These are phyloP conservation scores for Danio tinwini DNA, from an alignment of 2,797 vertebrate genomes.

Conservation along the genomic window DNA sequence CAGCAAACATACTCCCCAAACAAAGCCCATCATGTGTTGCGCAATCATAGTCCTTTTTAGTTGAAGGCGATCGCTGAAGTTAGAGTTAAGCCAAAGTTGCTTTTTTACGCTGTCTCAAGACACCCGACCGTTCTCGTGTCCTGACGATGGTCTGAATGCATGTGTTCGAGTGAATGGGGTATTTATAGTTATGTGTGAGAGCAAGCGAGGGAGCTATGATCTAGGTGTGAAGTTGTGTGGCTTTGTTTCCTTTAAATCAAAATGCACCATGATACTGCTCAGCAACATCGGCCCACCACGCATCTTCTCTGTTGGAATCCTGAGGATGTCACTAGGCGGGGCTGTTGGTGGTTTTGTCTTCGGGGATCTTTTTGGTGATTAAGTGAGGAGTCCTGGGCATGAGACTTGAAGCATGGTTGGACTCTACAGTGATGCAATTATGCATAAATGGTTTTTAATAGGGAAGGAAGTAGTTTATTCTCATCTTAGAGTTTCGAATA, in stretches of 20 bases:
- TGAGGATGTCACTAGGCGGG: constrained; percentile 48
- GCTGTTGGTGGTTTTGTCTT: constrained; percentile 47
- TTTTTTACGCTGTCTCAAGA: background rate
- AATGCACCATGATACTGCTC: constrained; percentile 47
- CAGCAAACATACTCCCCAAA: constrained; percentile 47
- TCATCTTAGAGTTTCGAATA: background rate
- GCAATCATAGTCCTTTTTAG: constrained; percentile 29
- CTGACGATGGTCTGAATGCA: constrained; percentile 46
- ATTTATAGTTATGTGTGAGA: constrained; percentile 59
- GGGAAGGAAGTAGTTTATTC: background rate
- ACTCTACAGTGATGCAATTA: background rate
- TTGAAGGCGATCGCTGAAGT: constrained; percentile 34
- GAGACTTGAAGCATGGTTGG: background rate
- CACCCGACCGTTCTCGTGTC: constrained; percentile 29
- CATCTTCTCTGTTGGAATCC: constrained; percentile 34
- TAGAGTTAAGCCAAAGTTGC: background rate
- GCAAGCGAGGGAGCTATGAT: constrained; percentile 32
- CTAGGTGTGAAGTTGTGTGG: constrained; percentile 64
- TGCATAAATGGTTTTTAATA: background rate
- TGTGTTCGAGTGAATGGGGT: constrained; percentile 47
- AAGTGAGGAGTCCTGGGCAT: background rate
- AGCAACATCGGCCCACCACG: constrained; percentile 4
- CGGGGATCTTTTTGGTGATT: constrained; percentile 39
- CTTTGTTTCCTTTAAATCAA: constrained; percentile 67
- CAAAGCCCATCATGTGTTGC: constrained; percentile 23